Conservation (phyloP, 2,797 vertebrate genomes). For the Danio tinwini region DNA sequence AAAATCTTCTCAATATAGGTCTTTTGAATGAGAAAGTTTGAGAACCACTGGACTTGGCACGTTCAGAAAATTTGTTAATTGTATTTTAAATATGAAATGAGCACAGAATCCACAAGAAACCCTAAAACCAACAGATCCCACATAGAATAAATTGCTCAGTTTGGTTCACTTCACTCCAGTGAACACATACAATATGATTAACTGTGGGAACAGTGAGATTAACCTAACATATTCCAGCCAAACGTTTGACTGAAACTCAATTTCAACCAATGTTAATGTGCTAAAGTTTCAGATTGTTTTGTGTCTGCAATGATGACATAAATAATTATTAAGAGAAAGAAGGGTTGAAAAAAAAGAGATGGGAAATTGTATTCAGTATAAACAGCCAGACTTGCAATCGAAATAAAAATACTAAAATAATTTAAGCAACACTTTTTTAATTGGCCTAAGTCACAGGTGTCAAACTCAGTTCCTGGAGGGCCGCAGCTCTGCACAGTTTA, state of each 20-base stretch:
- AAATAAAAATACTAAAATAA: background rate
- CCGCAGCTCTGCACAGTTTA: no score
- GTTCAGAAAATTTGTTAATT: background rate
- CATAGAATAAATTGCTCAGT: background rate
- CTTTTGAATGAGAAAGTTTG: no score
- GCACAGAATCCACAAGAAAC: background rate
- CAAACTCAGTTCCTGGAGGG: no score
- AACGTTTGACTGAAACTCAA: background rate
- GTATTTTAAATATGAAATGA: background rate
- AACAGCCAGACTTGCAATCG: background rate
- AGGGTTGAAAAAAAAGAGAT: background rate
- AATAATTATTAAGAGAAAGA: slow-evolving; percentile 1
- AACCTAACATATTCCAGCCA: background rate
- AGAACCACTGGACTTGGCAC: background rate
- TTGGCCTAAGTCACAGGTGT: background rate
- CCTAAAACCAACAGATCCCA: background rate
- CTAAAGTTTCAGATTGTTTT: background rate
- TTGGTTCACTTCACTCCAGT: background rate
- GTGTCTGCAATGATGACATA: slow-evolving; percentile 1
- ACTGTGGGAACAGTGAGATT: background rate
- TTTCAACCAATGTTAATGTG: background rate
- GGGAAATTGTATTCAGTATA: background rate
- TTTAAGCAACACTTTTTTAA: background rate
- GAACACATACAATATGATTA: background rate
- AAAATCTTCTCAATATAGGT: background rate